Base-by-base conservation (phyloP, 2,797 vertebrate genomes). In the Notoglanidium macrostoma region DNA sequence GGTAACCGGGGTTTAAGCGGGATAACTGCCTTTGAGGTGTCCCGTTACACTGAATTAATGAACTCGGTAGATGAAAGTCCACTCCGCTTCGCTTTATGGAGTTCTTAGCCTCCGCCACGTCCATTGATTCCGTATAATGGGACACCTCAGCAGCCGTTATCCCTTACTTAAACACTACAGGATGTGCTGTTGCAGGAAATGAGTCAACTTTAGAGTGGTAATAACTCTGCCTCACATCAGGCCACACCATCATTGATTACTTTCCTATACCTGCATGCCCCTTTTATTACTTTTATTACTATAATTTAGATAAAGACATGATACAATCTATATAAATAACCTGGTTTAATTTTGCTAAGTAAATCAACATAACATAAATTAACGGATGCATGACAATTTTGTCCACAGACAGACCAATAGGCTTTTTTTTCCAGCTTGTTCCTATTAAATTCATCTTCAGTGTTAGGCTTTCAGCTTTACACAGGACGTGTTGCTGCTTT, bases 401-500 rank as follows among this genome's bases (percentile, higher is more conserved):
- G 32, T 85, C 9, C 21, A 57, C 70, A 82, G 67, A 88, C 73
- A 70, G 68, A 68, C 73, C n/a, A 26, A n/a, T 67, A n/a, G 84
- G 77, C 80, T 91, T 84, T 44, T 23, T 49, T 23, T 46, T 29
- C 68, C 72, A 83, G 85, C 70, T 88, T 76, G 51, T 79, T 89
- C 87, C 15, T 88, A 90, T 89, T 82, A 84, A 86, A 90, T 51
- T 68, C 35, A 73, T 85, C 63, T 63, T 77, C 89, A 85, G 89
- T 92, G 57, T 93, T 93, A 83, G 2, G 44, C 15, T 84, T 76
- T 88, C 88, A 90, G 68, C 78, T 77, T 89, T 91, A 88, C 90
- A 7, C 65, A 87, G 90, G 91, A 93, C 59, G 67, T 83, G 29
- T 80, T 35, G 84, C 51, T 72, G 68, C 68, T 88, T 81, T 77